phyloP scores from a whole-genome alignment of 1,140 invertebrate species.

The Pachypeltis micranthus region DNA sequence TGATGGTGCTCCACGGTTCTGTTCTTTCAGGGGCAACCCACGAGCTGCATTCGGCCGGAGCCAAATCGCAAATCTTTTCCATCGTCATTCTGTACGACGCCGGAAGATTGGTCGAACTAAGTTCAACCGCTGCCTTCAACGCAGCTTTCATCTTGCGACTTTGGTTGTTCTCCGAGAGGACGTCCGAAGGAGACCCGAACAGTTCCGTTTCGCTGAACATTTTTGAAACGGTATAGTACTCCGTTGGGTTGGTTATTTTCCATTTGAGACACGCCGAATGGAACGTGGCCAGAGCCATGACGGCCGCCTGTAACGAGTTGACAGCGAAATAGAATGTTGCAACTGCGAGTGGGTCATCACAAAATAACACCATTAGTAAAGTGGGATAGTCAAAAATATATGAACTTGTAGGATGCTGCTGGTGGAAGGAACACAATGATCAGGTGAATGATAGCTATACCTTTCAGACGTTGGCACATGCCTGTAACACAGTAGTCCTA shows the following conservation, averaged over 20 bases:
- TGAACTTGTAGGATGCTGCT: no score
- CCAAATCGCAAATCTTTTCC: not conserved
- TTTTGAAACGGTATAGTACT: not conserved
- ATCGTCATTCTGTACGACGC: not conserved
- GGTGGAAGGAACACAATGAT: no score
- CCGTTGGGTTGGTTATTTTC: not conserved
- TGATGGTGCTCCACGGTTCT: not conserved
- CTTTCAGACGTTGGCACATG: no score
- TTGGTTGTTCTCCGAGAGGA: not conserved
- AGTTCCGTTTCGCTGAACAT: not conserved
- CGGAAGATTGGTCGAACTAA: not conserved
- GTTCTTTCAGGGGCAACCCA: not conserved
- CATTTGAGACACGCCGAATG: not conserved
- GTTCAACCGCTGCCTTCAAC: not conserved
- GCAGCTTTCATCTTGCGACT: not conserved
- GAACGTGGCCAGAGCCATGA: not conserved
- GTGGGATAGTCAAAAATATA: no score
- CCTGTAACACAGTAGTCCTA: no score
- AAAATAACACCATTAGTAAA: no score
- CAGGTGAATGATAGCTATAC: no score
- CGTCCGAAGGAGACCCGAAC: not conserved
- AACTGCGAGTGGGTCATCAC: no score
- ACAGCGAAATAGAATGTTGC: no score
- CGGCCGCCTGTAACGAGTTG: no score
- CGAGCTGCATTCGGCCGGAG: not conserved